These are phyloP conservation scores for Cheirogaleus major DNA, from an alignment of 2,797 vertebrate genomes.

Conservation along the genomic window DNA sequence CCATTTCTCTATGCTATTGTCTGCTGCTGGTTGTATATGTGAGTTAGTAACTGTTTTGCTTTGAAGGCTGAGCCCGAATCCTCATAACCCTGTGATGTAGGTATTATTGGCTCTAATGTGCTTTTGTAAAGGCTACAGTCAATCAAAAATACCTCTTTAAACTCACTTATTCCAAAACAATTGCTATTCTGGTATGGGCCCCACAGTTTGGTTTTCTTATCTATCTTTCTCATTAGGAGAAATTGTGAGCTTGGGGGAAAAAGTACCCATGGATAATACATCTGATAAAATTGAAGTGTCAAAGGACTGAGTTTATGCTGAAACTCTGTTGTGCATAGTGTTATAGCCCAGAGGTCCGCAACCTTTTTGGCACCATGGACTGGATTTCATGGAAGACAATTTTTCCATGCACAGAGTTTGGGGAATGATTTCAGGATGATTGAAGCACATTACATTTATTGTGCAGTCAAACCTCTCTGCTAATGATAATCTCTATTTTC, in stretches of 20 bases:
- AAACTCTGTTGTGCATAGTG: background rate
- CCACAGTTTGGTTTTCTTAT: background rate
- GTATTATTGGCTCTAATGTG: accelerated
- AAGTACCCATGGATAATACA: background rate
- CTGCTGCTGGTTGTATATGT: background rate
- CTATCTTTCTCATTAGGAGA: background rate
- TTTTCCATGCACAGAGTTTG: too few species aligned
- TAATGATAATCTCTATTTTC: too few species aligned
- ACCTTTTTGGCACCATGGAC: too few species aligned
- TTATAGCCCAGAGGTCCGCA: background rate
- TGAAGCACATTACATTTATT: too few species aligned
- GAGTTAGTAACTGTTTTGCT: background rate
- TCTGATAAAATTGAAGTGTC: background rate
- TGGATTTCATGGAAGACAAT: too few species aligned
- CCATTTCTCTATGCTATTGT: background rate
- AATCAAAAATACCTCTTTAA: background rate
- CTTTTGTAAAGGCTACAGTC: background rate
- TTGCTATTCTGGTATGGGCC: background rate
- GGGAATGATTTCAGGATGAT: too few species aligned
- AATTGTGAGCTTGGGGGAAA: background rate
- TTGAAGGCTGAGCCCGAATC: background rate
- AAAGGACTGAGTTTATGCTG: background rate
- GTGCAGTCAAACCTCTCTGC: too few species aligned
- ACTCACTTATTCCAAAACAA: background rate
- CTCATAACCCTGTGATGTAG: background rate